Percentiles rank a stretch among this genome's conserved stretches.
These are phyloP conservation scores for Monochamus saltuarius DNA, from an alignment of 1,140 invertebrate species.

Conservation along the genomic window DNA sequence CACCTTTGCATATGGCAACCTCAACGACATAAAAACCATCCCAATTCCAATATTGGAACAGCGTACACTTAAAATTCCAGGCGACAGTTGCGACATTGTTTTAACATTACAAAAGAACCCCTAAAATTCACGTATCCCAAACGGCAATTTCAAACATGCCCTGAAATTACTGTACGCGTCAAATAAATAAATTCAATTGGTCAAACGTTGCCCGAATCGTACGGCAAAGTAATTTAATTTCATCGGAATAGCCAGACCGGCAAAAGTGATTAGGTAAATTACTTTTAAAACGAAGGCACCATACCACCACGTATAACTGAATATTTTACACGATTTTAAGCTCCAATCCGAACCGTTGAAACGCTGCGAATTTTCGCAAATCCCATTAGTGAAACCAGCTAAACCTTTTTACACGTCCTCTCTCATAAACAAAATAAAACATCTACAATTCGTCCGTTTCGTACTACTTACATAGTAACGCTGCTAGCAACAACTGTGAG, in stretches of 20 bases:
- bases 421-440: too few relatives aligned
- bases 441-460: too few relatives aligned
- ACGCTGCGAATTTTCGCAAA: neutral
- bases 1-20: too few relatives aligned
- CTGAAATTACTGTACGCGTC: constrained; percentile 19
- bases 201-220: neutral
- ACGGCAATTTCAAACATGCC: constrained; percentile 18
- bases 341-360: constrained; percentile 12
- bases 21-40: too few relatives aligned
- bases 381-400: too few relatives aligned
- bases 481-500: too few relatives aligned
- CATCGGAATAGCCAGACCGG: neutral
- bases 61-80: too few relatives aligned
- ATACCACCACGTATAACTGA: neutral
- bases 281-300: neutral
- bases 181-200: constrained; percentile 25
- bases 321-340: constrained; percentile 10
- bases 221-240: constrained; percentile 8
- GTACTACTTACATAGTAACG: too few relatives aligned
- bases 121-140: neutral
- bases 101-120: too few relatives aligned
- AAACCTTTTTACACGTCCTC: too few relatives aligned
- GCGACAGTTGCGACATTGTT: too few relatives aligned
- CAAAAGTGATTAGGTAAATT: neutral
- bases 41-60: too few relatives aligned